Base-by-base conservation (phyloP, 2,797 vertebrate genomes). In the Eulemur mongoz region DNA sequence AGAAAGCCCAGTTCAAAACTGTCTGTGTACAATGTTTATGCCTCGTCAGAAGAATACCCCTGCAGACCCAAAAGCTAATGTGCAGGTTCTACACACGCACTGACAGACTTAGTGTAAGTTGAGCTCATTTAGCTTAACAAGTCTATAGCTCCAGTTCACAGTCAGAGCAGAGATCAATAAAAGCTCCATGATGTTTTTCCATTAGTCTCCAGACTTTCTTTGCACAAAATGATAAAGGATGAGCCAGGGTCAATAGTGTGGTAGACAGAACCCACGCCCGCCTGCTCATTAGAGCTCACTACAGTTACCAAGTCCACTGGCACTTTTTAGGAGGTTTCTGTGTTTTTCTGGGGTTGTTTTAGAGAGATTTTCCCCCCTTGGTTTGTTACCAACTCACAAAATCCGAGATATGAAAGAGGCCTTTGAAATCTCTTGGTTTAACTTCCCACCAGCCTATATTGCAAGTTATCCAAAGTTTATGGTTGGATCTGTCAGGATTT, bases 71-170 rank as follows among this genome's bases (percentile, higher is more conserved):
- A 12, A 63, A 79, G 87, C 40, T 35, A 57, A 86, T 10, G 20
- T 15, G 32, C 67, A 57, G 23, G 25, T 57, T 83, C 84, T 87
- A 27, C 43, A 81, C 67, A 63, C 63, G 40, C 5, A 0, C 18
- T 12, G 57, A 67, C 23, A 76, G 32, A 48, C 85, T 0, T 12
- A 63, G 76, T 90, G 89, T 94, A 79, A 83, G 57, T 1, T 54
- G 69, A 94, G 45, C 40, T 93, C 93, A 84, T 80, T 97, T 70
- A 93, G 75, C 27, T 84, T 89, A 91, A 84, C 70, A 80, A 50
- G 69, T 89, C 90, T 94, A 35, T 14, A 63, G 27, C 12, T 89
- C 12, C 35, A 50, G 79, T 86, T 89, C 82, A 72, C 76, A 67
- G 52, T 43, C 48, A 97, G 73, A 80, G 38, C 70, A 72, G 45